A percentile compares a stretch with the other conserved stretches of the same genome.
Conservation (phyloP, 2,113 vertebrate genomes). For the Oryzias curvinotus region DNA sequence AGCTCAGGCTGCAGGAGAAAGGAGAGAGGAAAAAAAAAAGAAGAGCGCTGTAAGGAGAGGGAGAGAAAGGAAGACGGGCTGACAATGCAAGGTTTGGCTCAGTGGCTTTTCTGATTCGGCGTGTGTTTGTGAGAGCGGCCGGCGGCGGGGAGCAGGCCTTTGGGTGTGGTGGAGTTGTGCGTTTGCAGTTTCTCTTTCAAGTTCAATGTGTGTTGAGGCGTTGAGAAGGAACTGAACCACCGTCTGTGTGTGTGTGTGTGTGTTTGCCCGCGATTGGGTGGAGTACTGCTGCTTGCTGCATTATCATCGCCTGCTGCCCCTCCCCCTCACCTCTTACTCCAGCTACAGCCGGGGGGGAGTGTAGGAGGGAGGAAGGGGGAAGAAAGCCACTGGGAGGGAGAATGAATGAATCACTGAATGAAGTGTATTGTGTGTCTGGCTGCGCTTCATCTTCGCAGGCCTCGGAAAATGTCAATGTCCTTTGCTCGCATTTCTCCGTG, state of each 20-base stretch:
- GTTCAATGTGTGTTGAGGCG: constrained; percentile 35
- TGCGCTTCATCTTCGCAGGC: constrained; percentile 71
- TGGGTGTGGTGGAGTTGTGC: constrained; percentile 61
- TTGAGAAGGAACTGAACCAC: constrained; percentile 69
- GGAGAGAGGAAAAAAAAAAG: constrained; percentile 69
- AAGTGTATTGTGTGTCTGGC: constrained; percentile 79
- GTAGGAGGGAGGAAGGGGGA: constrained; percentile 62
- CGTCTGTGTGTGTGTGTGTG: constrained; percentile 26
- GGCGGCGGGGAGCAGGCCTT: constrained; percentile 30
- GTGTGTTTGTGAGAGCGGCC: constrained; percentile 71
- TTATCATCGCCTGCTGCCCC: constrained; percentile 75
- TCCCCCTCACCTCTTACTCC: constrained; percentile 65
- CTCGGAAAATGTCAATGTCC: constrained; percentile 61
- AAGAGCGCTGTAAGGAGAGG: constrained; percentile 69
- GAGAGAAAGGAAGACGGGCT: constrained; percentile 77
- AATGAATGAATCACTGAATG: constrained; percentile 81
- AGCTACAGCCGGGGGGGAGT: constrained; percentile 60
- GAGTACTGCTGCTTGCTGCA: constrained; percentile 78
- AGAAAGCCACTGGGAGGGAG: constrained; percentile 69
- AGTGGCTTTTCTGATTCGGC: constrained; percentile 60
- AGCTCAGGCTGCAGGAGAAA: constrained; percentile 76
- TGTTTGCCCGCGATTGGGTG: constrained; percentile 73
- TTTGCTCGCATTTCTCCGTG: constrained; percentile 63
- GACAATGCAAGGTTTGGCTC: constrained; percentile 82
- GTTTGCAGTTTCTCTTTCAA: constrained; percentile 56